Conservation (phyloP, 2,797 vertebrate species). For the Lepilemur septentrionalis region DNA sequence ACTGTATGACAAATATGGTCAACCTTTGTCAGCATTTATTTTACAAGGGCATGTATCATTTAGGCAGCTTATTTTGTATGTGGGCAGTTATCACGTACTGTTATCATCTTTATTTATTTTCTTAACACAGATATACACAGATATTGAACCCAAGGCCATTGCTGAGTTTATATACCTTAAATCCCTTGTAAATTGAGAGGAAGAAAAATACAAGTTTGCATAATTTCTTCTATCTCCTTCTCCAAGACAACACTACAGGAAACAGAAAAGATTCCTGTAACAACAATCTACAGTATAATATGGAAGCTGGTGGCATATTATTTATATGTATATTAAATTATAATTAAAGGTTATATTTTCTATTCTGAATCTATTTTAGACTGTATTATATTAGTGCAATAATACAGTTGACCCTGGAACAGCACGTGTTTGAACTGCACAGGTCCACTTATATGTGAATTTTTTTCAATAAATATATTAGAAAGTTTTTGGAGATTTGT, state of each 20-base stretch:
- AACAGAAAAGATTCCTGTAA: background rate
- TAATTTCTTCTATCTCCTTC: background rate
- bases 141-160: background rate
- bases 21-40: background rate
- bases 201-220: background rate
- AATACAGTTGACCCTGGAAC: background rate
- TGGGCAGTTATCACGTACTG: background rate
- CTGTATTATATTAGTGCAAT: background rate
- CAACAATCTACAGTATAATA: background rate
- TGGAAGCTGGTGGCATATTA: background rate
- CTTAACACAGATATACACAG: background rate
- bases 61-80: background rate
- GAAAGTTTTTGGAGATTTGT: background rate
- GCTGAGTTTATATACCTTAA: background rate
- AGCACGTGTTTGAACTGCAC: background rate
- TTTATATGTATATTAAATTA: background rate
- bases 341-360: background rate
- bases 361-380: background rate
- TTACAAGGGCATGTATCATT: background rate
- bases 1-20: background rate
- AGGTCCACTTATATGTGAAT: too few species aligned
- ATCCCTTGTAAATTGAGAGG: background rate
- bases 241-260: background rate
- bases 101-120: background rate
- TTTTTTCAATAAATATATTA: background rate